Percentiles rank a stretch among this genome's conserved stretches.
Conservation (phyloP, 2,113 vertebrate genomes). For the Phrynocephalus versicolor region DNA sequence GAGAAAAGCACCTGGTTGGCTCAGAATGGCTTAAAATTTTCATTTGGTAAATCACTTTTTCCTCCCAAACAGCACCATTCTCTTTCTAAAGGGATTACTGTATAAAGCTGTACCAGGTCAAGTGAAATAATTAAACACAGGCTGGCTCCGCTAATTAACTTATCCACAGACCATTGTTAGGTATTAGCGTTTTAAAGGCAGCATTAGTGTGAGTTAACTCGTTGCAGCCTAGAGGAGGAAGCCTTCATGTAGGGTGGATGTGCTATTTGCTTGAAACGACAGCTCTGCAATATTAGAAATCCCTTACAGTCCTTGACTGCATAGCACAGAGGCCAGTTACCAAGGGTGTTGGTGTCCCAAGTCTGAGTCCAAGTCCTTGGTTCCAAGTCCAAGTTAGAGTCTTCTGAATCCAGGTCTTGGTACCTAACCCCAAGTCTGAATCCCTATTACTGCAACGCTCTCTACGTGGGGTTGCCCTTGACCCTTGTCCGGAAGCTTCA, state of each 20-base stretch:
- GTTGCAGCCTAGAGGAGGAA: constrained; percentile 23
- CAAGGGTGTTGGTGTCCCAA: no score
- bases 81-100: constrained; percentile 69
- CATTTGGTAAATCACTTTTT: constrained; percentile 54
- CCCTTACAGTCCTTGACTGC: neutral
- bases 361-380: no score
- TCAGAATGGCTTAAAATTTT: constrained; percentile 62
- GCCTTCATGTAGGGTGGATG: neutral
- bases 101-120: constrained; percentile 69
- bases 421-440: neutral
- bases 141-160: constrained; percentile 72
- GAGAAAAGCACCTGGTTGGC: constrained; percentile 55
- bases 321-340: neutral
- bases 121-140: constrained; percentile 75
- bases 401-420: no score
- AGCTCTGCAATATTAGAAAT: neutral
- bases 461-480: no score
- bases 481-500: no score
- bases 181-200: constrained; percentile 66
- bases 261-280: neutral
- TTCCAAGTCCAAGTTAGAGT: no score
- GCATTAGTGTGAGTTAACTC: constrained; percentile 54
- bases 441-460: no score
- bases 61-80: constrained; percentile 48
- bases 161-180: constrained; percentile 71